Conservation (phyloP, 2,888 invertebrate genomes). For the Caenorhabditis macrosperma region DNA sequence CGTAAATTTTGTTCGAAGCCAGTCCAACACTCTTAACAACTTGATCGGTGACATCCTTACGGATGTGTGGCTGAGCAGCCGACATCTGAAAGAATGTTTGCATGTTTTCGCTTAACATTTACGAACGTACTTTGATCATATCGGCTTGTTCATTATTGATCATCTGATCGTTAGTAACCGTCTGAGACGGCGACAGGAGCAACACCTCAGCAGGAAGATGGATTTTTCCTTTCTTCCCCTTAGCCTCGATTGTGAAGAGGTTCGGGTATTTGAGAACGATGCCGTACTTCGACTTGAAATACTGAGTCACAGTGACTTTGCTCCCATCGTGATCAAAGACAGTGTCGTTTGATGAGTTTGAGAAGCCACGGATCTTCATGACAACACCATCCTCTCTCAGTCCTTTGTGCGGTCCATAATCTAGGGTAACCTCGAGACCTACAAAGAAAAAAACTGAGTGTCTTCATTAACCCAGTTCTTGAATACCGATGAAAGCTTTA, state of each 20-base stretch:
- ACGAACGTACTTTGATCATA: constrained; percentile 33
- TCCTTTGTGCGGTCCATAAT: constrained; percentile 26
- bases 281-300: constrained; percentile 33
- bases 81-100: constrained; percentile 27
- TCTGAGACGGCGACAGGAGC: constrained; percentile 23
- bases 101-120: too few species aligned
- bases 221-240: constrained; percentile 25
- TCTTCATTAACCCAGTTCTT: too few species aligned
- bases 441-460: too few species aligned
- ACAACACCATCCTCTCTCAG: constrained; percentile 29
- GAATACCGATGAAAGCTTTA: constrained; percentile 31
- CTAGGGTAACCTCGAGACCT: constrained; percentile 8
- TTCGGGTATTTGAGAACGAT: constrained; percentile 32
- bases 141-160: constrained; percentile 51
- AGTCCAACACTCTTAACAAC: constrained; percentile 33
- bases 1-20: constrained; percentile 29
- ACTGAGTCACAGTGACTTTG: background rate
- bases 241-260: constrained; percentile 34
- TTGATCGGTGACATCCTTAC: constrained; percentile 18
- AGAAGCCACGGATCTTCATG: constrained; percentile 31
- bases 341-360: background rate
- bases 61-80: constrained; percentile 27
- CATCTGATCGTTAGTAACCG: constrained; percentile 45
- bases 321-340: background rate
- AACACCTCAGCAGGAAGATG: constrained; percentile 32